A percentile compares a stretch with the other conserved stretches of the same genome.
These are phyloP conservation scores for Agelastica alni DNA, from an alignment of 2,888 invertebrate genomes.

Conservation along the genomic window DNA sequence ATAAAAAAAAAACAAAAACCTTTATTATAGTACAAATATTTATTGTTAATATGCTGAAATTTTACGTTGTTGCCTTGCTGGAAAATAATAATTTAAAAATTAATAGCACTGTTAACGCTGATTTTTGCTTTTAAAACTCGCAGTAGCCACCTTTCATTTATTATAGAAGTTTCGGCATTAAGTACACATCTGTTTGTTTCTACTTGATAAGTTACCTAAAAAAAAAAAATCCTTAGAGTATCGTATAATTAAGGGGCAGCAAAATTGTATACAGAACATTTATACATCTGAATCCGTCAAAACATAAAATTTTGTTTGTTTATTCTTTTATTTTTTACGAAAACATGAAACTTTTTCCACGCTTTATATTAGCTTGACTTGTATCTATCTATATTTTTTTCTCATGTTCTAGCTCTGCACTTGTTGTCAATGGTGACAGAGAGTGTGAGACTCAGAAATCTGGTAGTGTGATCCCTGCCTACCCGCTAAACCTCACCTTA, in stretches of 20 bases:
- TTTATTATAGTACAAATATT: too few species aligned
- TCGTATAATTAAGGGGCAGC: too few species aligned
- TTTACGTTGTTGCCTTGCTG: neutral
- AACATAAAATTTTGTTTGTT: neutral
- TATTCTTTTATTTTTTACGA: neutral
- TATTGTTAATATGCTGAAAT: neutral
- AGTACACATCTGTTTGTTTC: conserved; percentile 12
- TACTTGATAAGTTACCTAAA: conserved; percentile 13
- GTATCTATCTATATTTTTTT: too few species aligned
- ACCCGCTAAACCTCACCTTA: too few species aligned
- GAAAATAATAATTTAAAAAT: neutral
- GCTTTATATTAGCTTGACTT: too few species aligned
- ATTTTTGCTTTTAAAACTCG: conserved; percentile 13
- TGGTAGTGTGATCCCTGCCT: too few species aligned
- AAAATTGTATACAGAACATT: neutral
- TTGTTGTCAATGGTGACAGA: too few species aligned
- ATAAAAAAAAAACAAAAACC: too few species aligned
- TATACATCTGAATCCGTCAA: neutral
- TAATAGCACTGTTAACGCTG: neutral
- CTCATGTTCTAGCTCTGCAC: too few species aligned
- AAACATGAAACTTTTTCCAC: too few species aligned
- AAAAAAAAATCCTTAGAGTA: too few species aligned
- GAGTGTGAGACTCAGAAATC: too few species aligned
- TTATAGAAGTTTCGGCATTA: neutral
- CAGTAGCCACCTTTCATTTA: conserved; percentile 16